Base-by-base conservation (phyloP, 2,888 invertebrate species). In the Philereme vetulata region DNA sequence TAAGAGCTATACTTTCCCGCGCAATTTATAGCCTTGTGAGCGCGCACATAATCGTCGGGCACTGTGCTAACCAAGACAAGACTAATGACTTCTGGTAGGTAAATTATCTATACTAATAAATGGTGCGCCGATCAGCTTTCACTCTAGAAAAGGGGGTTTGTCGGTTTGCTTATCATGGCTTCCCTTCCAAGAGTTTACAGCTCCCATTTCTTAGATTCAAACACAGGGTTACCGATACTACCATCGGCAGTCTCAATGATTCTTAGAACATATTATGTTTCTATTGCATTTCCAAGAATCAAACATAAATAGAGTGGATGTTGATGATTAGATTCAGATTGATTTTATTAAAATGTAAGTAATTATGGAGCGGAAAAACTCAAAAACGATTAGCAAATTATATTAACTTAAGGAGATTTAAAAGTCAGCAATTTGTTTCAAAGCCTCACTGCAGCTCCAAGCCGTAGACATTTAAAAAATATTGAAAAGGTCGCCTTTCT, bases 1-100 rank as follows among this genome's bases (percentile, higher is more conserved):
- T 21, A 21, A 21, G 62, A 44, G 64, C 57, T 60, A 50, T 52
- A 62, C 57, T 63, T 62, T 64, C 64, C 46, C 53, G 47, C 32
- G 47, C 60, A 54, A 67, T 65, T 62, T 65, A 67, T 64, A 60
- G 58, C 60, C 59, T 52, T 54, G 55, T 57, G 54, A 63, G 46
- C 61, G 55, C 57, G 48, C 48, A 65, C 61, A 55, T 65, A 59
- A 60, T 62, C 64, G 62, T 64, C 46, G 50, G 51, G 45, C 56
- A 57, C 51, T 48, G 51, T 36, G 45, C 45, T 58, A 60, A 58
- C 59, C 36, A 50, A 55, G 53, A 56, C 62, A 60, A 57, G 55
- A 64, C 51, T 58, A 61, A 65, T 65, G 50, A 57, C 56, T 51
- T 50, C 56, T 47, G 59, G 21, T 58, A 62, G 45, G 45, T 51